Base-by-base conservation (phyloP, 2,113 vertebrate genomes). In the Calidris pugnax region DNA sequence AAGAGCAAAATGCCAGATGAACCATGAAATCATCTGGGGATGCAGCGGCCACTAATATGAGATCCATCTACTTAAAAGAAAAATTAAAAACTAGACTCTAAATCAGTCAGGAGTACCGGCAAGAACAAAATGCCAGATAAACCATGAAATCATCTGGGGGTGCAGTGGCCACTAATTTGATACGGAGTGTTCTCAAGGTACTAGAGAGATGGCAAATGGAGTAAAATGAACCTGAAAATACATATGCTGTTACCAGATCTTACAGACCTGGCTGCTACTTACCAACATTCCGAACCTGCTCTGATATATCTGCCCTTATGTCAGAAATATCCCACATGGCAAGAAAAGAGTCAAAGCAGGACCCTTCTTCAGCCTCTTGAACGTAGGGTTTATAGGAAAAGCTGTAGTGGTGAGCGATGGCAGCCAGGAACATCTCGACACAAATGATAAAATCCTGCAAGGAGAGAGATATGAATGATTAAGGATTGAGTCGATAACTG, bases 291-390 rank as follows among this genome's bases (percentile, higher is more conserved):
- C 99, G 99, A 87, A 99, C 99, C 98, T 99, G 99, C 96, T 99
- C 99, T 0, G 99, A 99, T 97, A 99, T 99, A 92, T 99, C 99
- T 68, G 99, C 99, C 95, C 99, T 98, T 90, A 99, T 98, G 80
- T 99, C 99, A 37, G 99, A 99, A 92, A 99, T 97, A 96, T 99
- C 99, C 99, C 99, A 99, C 99, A 99, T 99, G 30, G 99, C 99
- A 96, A 99, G 98, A 87, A 99, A 99, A 21, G 99, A 99, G 96
- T 99, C 99, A 37, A 99, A 99, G 97, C 99, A 99, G 1, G 99
- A 99, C 32, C 98, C 99, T 72, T 99, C 99, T 94, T 99, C 99
- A 32, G 99, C 99, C 95, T 99, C 99, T 90, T 99, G 99, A 80
- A 99, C 99, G 16, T 99, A 99, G 2, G 99, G 99, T 97, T 99